A percentile compares a stretch with the other conserved stretches of the same genome.
Evolutionary conservation across 2,113 vertebrate genomes (phyloP).

Genomic region (Thalassoma bifasciatum): DNA sequence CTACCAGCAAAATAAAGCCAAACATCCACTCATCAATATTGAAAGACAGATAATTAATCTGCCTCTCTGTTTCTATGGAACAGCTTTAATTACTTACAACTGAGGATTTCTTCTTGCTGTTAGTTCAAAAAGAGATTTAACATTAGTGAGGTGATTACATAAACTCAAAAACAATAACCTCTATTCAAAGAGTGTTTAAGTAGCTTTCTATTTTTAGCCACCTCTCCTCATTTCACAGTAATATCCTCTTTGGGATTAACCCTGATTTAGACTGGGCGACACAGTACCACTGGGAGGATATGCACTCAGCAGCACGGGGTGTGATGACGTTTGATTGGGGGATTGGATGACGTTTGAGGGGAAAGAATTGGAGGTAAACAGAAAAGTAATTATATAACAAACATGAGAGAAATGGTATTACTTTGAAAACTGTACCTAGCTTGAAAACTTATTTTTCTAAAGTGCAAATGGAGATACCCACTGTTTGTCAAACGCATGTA

Average conservation of each 20-base stretch:
- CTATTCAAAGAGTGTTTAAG: conserved; percentile 59
- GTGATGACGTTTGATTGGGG: conserved; percentile 24
- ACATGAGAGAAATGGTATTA: background rate
- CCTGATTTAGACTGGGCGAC: conserved; percentile 50
- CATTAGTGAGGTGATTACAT: conserved; percentile 47
- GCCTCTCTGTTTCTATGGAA: background rate
- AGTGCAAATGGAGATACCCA: background rate
- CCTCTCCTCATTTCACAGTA: conserved; percentile 45
- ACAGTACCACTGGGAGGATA: conserved; percentile 13
- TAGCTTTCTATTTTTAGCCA: conserved; percentile 76
- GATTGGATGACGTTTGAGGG: conserved; percentile 14
- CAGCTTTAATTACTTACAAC: background rate
- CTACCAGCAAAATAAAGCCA: background rate
- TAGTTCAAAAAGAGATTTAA: conserved; percentile 31
- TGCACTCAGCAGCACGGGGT: conserved; percentile 52
- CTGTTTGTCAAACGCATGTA: too few species aligned
- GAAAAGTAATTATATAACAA: background rate
- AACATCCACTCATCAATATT: background rate
- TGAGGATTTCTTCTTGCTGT: background rate
- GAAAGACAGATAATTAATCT: background rate
- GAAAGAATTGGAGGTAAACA: background rate
- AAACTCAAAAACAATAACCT: conserved; percentile 63
- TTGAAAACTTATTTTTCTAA: background rate
- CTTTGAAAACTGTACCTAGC: background rate
- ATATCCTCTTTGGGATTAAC: conserved; percentile 74